Percentiles rank a stretch among this genome's conserved stretches.
Evolutionary conservation across 2,113 vertebrate genomes (phyloP).

Genomic region (Oceanites oceanicus): DNA sequence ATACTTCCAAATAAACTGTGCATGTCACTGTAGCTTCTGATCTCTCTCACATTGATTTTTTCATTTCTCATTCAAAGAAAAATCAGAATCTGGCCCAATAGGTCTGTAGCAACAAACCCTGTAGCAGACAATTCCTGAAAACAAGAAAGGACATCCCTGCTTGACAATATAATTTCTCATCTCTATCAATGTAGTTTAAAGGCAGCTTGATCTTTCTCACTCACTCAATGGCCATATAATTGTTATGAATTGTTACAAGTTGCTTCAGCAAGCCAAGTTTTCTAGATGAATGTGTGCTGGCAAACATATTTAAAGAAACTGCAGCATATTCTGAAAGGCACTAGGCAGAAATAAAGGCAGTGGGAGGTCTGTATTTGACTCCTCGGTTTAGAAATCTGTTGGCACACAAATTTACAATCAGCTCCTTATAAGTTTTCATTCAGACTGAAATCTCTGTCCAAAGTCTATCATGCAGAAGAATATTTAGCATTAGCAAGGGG

Average conservation of each 20-base stretch:
- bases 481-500: neutral
- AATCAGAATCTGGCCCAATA: neutral
- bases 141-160: neutral
- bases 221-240: neutral
- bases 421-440: neutral
- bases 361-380: neutral
- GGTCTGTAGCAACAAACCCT: neutral
- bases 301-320: neutral
- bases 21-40: neutral
- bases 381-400: neutral
- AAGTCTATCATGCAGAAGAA: neutral
- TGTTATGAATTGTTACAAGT: neutral
- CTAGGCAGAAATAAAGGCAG: neutral
- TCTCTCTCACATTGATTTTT: neutral
- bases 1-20: neutral
- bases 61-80: neutral
- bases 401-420: neutral
- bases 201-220: neutral
- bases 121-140: neutral
- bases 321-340: neutral
- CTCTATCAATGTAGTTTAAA: neutral
- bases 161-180: neutral
- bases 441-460: neutral
- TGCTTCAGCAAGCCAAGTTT: neutral
- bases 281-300: neutral